Conservation (phyloP, 2,113 vertebrate genomes). For the Zapornia atra region DNA sequence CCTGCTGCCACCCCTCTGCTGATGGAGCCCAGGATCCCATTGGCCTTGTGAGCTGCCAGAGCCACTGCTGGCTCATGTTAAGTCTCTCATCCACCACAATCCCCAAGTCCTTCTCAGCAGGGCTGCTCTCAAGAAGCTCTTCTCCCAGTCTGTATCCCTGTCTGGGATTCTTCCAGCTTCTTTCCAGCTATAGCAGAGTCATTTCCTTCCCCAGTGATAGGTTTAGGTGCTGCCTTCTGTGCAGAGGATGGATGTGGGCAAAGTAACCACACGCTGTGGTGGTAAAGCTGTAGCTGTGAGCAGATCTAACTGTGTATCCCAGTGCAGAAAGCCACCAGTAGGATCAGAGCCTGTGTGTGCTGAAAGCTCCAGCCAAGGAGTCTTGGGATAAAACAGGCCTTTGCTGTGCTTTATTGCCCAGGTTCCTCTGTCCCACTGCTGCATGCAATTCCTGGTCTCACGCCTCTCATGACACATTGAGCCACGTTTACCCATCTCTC, state of each 20-base stretch:
- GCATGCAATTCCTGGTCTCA: neutral
- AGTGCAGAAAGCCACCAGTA: neutral
- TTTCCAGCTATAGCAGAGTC: accelerated
- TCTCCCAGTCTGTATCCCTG: no score
- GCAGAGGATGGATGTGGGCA: neutral
- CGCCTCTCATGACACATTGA: neutral
- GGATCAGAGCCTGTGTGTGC: neutral
- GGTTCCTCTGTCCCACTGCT: neutral
- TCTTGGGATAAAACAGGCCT: neutral
- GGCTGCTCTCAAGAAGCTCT: no score
- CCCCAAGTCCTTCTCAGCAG: no score
- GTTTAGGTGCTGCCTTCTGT: neutral
- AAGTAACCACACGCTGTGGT: neutral
- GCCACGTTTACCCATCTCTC: neutral
- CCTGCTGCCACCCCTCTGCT: no score
- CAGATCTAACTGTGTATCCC: neutral
- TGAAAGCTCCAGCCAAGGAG: neutral
- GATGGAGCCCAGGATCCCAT: no score
- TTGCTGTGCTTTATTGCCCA: neutral
- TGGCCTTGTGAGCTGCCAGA: no score
- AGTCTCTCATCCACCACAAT: no score
- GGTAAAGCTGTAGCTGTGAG: neutral
- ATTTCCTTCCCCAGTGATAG: neutral
- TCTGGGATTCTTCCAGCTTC: no score
- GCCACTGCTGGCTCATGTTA: no score